Percentiles rank a stretch among this genome's conserved stretches.
Evolutionary conservation across 2,888 invertebrate genomes (phyloP).

Genomic region (Hanleya hanleyi): DNA sequence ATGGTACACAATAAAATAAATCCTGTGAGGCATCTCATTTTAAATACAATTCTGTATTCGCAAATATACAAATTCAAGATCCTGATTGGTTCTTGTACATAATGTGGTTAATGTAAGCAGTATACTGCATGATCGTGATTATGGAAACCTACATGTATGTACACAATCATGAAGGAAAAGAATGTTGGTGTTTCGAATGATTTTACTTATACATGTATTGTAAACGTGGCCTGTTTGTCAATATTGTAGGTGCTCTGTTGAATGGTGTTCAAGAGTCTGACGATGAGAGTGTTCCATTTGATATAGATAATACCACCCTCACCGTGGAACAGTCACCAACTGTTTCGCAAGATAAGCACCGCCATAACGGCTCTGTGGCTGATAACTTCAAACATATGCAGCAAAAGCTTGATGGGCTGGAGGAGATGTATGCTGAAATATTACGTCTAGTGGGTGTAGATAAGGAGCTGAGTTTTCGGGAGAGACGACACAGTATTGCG

Average conservation of each 20-base stretch:
- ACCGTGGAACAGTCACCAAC: constrained; percentile 43
- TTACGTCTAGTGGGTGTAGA: constrained; percentile 52
- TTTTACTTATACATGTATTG: not conserved
- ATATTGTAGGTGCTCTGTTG: constrained; percentile 40
- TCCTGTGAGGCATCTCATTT: no score
- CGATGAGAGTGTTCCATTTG: constrained; percentile 57
- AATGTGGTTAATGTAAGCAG: no score
- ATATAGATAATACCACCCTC: constrained; percentile 62
- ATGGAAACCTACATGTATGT: no score
- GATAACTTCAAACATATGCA: not conserved
- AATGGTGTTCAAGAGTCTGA: constrained; percentile 50
- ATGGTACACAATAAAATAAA: no score
- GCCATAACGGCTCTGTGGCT: not conserved
- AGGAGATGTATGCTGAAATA: constrained; percentile 64
- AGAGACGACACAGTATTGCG: constrained; percentile 60
- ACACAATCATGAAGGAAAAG: no score
- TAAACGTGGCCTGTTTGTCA: no score
- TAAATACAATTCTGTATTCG: no score
- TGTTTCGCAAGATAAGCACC: not conserved
- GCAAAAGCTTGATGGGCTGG: constrained; percentile 55
- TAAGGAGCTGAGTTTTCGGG: constrained; percentile 32
- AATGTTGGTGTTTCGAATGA: no score
- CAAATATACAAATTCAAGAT: no score
- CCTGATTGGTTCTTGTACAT: no score
- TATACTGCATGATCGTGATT: no score